These are phyloP conservation scores for Drosophila koepferae DNA, from an alignment of 2,888 invertebrate genomes.

Conservation along the genomic window DNA sequence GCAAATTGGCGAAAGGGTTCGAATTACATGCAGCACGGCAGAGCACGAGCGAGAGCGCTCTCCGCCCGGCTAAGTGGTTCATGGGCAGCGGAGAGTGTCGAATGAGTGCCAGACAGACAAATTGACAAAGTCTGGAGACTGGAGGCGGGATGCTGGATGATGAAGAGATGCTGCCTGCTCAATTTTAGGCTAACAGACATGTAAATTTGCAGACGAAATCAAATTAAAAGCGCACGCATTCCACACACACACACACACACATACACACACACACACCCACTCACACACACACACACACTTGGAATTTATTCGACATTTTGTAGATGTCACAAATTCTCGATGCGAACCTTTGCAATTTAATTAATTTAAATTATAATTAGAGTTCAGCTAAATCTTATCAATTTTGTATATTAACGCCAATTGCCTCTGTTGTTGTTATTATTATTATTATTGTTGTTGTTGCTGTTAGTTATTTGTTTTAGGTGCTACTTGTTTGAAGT, in stretches of 20 bases:
- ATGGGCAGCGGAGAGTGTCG: conserved; percentile 16
- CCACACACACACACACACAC: conserved; percentile 34
- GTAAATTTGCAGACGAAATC: conserved; percentile 77
- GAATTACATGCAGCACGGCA: conserved; percentile 44
- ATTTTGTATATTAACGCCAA: conserved; percentile 42
- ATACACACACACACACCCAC: neutral
- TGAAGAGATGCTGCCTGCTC: conserved; percentile 24
- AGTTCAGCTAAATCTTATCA: conserved; percentile 43
- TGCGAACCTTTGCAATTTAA: conserved; percentile 61
- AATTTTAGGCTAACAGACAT: conserved; percentile 51
- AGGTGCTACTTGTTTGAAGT: conserved; percentile 22
- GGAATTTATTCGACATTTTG: conserved; percentile 47
- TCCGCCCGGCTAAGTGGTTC: conserved; percentile 2
- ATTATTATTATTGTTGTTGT: neutral
- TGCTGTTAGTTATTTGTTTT: conserved; percentile 19
- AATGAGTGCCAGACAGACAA: conserved; percentile 26
- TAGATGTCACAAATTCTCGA: conserved; percentile 31
- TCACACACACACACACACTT: conserved; percentile 10
- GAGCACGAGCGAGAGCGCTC: conserved; percentile 1
- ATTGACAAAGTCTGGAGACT: conserved; percentile 2
- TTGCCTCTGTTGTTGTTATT: conserved; percentile 22
- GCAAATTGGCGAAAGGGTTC: conserved; percentile 79
- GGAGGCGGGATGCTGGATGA: conserved; percentile 5
- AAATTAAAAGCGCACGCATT: conserved; percentile 75
- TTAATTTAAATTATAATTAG: conserved; percentile 69